Conservation (phyloP, 2,888 invertebrate genomes). For the Euproctis similis region DNA sequence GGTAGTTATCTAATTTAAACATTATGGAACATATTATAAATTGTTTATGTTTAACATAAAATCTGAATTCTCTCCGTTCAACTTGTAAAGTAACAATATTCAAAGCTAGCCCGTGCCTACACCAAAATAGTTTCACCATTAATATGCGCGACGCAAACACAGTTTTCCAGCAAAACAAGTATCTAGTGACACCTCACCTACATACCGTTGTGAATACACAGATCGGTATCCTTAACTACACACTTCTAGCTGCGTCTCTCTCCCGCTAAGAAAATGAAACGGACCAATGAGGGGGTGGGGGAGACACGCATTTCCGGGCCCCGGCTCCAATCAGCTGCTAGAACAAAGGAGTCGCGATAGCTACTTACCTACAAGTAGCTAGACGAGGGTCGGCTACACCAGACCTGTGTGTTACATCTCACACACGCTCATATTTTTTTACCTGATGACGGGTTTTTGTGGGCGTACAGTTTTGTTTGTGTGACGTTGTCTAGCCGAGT, state of each 20-base stretch:
- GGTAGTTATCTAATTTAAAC: no score
- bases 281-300: slow-evolving; percentile 76
- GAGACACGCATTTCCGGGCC: slow-evolving; percentile 76
- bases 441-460: slow-evolving; percentile 59
- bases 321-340: slow-evolving; percentile 77
- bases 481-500: slow-evolving; percentile 55
- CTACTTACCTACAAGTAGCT: slow-evolving; percentile 73
- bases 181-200: slow-evolving; percentile 61
- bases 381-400: slow-evolving; percentile 53
- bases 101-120: no score
- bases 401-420: slow-evolving; percentile 52
- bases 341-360: slow-evolving; percentile 75
- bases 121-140: slow-evolving; percentile 65
- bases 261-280: slow-evolving; percentile 75
- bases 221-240: slow-evolving; percentile 68
- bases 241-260: slow-evolving; percentile 70
- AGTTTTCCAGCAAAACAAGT: slow-evolving; percentile 53
- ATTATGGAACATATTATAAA: no score
- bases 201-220: slow-evolving; percentile 61
- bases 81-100: no score
- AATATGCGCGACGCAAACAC: slow-evolving; percentile 52
- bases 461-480: slow-evolving; percentile 53
- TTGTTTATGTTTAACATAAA: no score
- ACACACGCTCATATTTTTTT: slow-evolving; percentile 53
- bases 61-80: slow-evolving; percentile 42